Percentiles rank a stretch among this genome's conserved stretches.
Conservation (phyloP, 2,113 vertebrate species). For the Urocynchramus pylzowi region DNA sequence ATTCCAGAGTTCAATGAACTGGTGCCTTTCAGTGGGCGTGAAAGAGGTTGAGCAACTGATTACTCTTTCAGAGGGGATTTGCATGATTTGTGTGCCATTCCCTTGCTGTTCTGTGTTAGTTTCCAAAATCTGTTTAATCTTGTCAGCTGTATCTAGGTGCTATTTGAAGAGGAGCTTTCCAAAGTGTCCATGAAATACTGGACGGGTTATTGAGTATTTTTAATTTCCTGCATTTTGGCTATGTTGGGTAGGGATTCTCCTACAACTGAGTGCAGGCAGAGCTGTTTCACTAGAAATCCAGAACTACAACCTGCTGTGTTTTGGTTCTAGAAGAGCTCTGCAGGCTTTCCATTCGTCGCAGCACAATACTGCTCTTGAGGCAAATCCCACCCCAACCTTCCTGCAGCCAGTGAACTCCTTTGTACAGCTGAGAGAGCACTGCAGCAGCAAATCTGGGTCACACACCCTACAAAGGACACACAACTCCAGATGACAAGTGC, state of each 20-base stretch:
- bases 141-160: neutral
- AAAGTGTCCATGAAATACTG: neutral
- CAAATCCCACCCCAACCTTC: neutral
- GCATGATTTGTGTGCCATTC: neutral
- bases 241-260: neutral
- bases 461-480: constrained; percentile 20
- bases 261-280: neutral
- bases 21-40: neutral
- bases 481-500: neutral
- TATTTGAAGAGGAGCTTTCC: neutral
- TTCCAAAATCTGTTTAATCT: neutral
- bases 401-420: neutral
- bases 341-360: neutral
- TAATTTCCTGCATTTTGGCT: neutral
- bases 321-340: constrained; percentile 29
- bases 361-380: neutral
- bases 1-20: neutral
- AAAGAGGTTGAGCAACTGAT: neutral
- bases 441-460: constrained; percentile 50
- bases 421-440: neutral
- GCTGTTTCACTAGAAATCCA: neutral
- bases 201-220: neutral
- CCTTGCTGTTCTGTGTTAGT: neutral
- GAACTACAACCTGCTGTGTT: neutral
- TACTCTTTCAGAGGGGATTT: neutral